Evolutionary conservation across 2,888 invertebrate species (phyloP).

Genomic region (Trissoscelio sp.): DNA sequence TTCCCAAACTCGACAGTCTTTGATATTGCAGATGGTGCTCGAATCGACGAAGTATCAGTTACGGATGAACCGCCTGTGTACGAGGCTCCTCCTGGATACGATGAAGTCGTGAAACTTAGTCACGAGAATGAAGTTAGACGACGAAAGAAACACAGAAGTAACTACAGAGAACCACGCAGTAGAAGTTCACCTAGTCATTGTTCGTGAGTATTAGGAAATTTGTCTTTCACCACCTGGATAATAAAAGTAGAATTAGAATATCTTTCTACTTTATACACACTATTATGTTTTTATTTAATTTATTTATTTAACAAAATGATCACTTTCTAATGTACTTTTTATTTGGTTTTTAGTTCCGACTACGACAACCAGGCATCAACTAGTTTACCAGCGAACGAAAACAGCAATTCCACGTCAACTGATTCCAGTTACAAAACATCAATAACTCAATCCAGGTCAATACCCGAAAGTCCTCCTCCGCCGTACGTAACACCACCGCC

Average conservation of each 20-base stretch:
- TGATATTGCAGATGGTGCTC: slow-evolving; percentile 83
- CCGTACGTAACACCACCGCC: slow-evolving; percentile 80
- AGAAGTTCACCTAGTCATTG: slow-evolving; percentile 75
- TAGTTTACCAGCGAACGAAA: slow-evolving; percentile 44
- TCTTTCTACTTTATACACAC: too few relatives aligned
- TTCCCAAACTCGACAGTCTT: slow-evolving; percentile 76
- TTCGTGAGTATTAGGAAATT: slow-evolving; percentile 76
- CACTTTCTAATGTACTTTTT: neutral
- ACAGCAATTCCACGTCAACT: slow-evolving; percentile 16
- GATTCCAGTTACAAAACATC: slow-evolving; percentile 35
- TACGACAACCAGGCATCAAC: slow-evolving; percentile 59
- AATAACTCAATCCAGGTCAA: slow-evolving; percentile 24
- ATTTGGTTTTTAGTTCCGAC: slow-evolving; percentile 29
- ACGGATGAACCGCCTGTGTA: slow-evolving; percentile 88
- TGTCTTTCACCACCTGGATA: too few relatives aligned
- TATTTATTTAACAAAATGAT: neutral
- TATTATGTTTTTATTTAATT: too few relatives aligned
- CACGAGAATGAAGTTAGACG: slow-evolving; percentile 83
- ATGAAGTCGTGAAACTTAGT: slow-evolving; percentile 87
- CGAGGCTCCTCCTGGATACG: slow-evolving; percentile 89
- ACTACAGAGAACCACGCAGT: slow-evolving; percentile 71
- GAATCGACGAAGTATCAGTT: slow-evolving; percentile 84
- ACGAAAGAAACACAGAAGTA: slow-evolving; percentile 72
- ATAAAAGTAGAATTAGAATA: too few relatives aligned
- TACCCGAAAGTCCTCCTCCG: slow-evolving; percentile 81